Conservation (phyloP, 2,797 vertebrate species). For the Gastrophryne carolinensis region DNA sequence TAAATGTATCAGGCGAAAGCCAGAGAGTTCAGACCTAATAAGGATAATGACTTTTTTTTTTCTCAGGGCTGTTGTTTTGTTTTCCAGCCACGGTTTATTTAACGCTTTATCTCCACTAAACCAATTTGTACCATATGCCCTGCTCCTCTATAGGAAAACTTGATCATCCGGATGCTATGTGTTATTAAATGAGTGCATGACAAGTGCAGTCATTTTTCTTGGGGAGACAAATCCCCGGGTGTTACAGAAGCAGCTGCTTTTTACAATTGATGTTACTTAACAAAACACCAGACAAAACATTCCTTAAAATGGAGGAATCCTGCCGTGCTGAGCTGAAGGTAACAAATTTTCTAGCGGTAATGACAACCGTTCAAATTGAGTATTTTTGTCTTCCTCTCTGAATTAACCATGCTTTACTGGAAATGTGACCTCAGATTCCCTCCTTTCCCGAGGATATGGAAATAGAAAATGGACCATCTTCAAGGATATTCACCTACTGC, state of each 20-base stretch:
- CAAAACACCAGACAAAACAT: conserved; percentile 41
- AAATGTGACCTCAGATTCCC: conserved; percentile 17
- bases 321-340: conserved; percentile 11
- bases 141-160: conserved; percentile 67
- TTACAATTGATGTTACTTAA: conserved; percentile 40
- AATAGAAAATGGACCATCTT: not conserved
- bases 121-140: conserved; percentile 77
- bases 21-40: conserved; percentile 73
- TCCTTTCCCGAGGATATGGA: not conserved
- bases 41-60: conserved; percentile 73
- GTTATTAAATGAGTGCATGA: conserved; percentile 63
- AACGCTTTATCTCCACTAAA: conserved; percentile 74
- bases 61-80: conserved; percentile 56
- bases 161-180: conserved; percentile 68
- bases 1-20: conserved; percentile 75
- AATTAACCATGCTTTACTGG: conserved; percentile 10
- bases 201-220: conserved; percentile 73
- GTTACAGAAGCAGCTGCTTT: conserved; percentile 64
- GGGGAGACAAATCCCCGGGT: conserved; percentile 68
- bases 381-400: conserved; percentile 10
- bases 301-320: conserved; percentile 10
- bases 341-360: conserved; percentile 2
- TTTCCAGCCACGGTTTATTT: conserved; percentile 74
- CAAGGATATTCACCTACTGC: not conserved
- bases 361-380: conserved; percentile 24